Base-by-base conservation (phyloP, 2,888 invertebrate species). In the Chaetogeoica ovagalla region DNA sequence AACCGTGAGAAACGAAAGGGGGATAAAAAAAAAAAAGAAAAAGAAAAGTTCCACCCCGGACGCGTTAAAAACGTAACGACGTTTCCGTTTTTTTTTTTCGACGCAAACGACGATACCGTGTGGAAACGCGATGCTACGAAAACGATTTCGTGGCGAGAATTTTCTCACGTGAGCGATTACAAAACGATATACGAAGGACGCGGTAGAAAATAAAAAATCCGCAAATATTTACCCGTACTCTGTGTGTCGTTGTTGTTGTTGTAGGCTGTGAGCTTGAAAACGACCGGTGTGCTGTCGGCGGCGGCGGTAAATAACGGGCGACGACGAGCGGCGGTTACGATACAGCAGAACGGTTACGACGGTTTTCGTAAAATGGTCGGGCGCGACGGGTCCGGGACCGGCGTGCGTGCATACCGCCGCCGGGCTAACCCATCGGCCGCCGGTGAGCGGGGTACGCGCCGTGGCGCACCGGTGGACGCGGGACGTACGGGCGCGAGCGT, bases 391-490 rank as follows among this genome's bases (percentile, higher is more conserved):
- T 62, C 52, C 55, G 68, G 65, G 73, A 43, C 30, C 48, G 48
- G 76, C 65, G 71, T 57, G 66, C 48, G 48, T 57, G 81, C 69
- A 63, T 77, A 68, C 82, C 75, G 81, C 85, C 85, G 86, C 85
- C 85, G 86, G 79, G 43, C 63, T 23, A 65, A 15, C 57, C 79
- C 57, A 79, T n/a, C n/a, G 55, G 30, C 1, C 8, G 62, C 52
- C 69, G 62, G 6, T 19, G 8, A 13, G 70, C n/a, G 63, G 57
- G 65, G 71, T 57, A 7, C 63, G 55, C 15, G 19, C 19, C 39
- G 39, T 19, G 2, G 19, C n/a, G 63, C 19, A 62, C n/a, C 63
- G 60, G 19, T 57, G n/a, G 71, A 9, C 19, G 39, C 63, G 63
- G 19, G 37, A 62, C 52, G 71, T 13, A 19, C 17, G 11, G 39